Evolutionary conservation across 2,888 invertebrate species (phyloP).

Genomic region (Pollenia labialis): DNA sequence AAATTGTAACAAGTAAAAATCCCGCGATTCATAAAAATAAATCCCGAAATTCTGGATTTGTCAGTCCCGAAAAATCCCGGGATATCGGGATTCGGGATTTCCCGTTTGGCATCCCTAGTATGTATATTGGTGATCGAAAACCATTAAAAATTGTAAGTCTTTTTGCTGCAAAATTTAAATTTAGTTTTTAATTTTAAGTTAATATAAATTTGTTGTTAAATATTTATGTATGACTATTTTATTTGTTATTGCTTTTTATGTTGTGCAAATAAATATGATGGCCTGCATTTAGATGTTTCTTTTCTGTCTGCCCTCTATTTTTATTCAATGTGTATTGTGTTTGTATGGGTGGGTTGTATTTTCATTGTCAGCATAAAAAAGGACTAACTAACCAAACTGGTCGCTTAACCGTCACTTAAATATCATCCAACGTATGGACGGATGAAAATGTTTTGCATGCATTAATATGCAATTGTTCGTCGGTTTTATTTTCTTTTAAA

Average conservation of each 20-base stretch:
- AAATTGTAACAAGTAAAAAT: too few relatives aligned
- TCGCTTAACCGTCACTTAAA: constrained; percentile 46
- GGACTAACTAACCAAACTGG: constrained; percentile 14
- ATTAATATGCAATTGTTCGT: constrained; percentile 56
- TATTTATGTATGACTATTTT: background rate
- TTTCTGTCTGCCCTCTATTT: background rate
- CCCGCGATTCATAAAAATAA: too few relatives aligned
- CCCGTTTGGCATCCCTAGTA: too few relatives aligned
- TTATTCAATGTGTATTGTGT: background rate
- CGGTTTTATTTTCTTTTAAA: background rate
- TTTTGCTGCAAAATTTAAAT: too few relatives aligned
- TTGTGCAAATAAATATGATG: constrained; percentile 4
- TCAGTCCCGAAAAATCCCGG: too few relatives aligned
- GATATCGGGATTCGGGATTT: too few relatives aligned
- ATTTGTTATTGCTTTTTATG: background rate
- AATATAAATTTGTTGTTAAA: background rate
- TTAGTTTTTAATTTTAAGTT: too few relatives aligned
- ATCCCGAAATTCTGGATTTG: too few relatives aligned
- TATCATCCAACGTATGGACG: constrained; percentile 18
- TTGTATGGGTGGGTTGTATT: constrained; percentile 2
- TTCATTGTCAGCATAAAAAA: constrained; percentile 37
- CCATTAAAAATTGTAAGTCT: too few relatives aligned
- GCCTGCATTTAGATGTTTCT: background rate
- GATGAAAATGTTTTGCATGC: constrained; percentile 46
- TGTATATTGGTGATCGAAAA: too few relatives aligned